phyloP scores from a whole-genome alignment of 1,140 invertebrate genomes.

The Diachasmimorpha longicaudata region DNA sequence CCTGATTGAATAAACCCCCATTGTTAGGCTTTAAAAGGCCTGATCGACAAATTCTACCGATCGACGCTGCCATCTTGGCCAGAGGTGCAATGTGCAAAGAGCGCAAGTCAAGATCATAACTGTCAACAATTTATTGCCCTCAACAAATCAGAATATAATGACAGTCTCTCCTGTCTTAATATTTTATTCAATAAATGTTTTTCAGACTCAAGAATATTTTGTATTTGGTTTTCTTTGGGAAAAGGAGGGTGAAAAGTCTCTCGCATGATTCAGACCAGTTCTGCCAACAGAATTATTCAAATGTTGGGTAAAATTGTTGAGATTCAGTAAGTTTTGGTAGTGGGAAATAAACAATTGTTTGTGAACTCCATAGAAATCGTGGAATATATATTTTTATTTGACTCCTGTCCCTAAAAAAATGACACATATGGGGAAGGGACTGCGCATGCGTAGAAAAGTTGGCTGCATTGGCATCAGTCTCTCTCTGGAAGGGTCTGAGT shows the following conservation, averaged over 20 bases:
- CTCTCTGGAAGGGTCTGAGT: not conserved
- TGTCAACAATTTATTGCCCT: not conserved
- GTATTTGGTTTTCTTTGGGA: not conserved
- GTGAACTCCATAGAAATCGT: not conserved
- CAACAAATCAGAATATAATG: not conserved
- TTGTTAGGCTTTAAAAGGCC: conserved; percentile 72
- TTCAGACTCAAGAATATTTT: not conserved
- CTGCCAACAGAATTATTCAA: not conserved
- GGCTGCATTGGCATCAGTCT: not conserved
- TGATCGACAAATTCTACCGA: conserved; percentile 82
- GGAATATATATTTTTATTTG: not conserved
- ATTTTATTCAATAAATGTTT: not conserved
- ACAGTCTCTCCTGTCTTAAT: not conserved
- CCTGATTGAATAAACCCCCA: conserved; percentile 62
- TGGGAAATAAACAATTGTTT: not conserved
- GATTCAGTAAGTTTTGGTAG: not conserved
- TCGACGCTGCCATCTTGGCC: conserved; percentile 80
- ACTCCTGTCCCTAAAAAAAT: not conserved
- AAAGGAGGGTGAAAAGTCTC: not conserved
- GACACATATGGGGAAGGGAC: not conserved
- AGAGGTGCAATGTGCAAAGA: conserved; percentile 50
- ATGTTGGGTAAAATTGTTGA: not conserved
- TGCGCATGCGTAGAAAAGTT: not conserved
- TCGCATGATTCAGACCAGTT: not conserved
- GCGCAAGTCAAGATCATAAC: conserved; percentile 36